Base-by-base conservation (phyloP, 2,888 invertebrate genomes). In the Busseola fusca region DNA sequence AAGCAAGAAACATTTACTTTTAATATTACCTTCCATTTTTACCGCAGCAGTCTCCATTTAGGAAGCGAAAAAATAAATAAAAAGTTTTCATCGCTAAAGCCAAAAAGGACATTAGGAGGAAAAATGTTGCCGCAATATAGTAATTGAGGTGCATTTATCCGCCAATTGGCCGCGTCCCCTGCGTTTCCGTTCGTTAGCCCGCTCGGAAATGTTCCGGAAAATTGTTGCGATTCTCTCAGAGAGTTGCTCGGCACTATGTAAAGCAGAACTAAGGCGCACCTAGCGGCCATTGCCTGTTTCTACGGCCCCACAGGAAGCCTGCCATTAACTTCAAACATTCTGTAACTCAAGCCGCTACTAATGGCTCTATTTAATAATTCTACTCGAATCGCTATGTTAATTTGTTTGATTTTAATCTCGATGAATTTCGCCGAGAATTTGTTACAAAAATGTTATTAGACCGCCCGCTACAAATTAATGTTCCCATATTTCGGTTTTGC, bases 141-240 rank as follows among this genome's bases (percentile, higher is more conserved):
- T 93, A 93, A 93, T 93, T 91, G 93, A 92, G 93, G 93, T 93
- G 92, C 93, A 94, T 93, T 94, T 94, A 93, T 93, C 92, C 92
- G 92, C 88, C 93, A 93, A 94, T 94, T 94, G 94, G 93, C 89
- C 92, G 86, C 91, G 92, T 93, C 93, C 93, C 92, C 91, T 91
- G 93, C 93, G 93, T 91, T 93, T 93, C 93, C 93, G 94, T 93
- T 94, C 93, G 93, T 94, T 94, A 93, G 93, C 90, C 87, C 86
- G 88, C 89, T 89, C 91, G 93, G 93, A 94, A 94, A 93, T 93
- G 93, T 93, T 89, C 89, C 92, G 94, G 93, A 93, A 94, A 94
- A 94, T 94, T 93, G 93, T 93, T 92, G 91, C 91, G 90, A 92
- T 90, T 91, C 91, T 88, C 92, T 87, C 90, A 90, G 88, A 88